phyloP scores from a whole-genome alignment of 2,113 vertebrate species.

The Platysternon megacephalum region DNA sequence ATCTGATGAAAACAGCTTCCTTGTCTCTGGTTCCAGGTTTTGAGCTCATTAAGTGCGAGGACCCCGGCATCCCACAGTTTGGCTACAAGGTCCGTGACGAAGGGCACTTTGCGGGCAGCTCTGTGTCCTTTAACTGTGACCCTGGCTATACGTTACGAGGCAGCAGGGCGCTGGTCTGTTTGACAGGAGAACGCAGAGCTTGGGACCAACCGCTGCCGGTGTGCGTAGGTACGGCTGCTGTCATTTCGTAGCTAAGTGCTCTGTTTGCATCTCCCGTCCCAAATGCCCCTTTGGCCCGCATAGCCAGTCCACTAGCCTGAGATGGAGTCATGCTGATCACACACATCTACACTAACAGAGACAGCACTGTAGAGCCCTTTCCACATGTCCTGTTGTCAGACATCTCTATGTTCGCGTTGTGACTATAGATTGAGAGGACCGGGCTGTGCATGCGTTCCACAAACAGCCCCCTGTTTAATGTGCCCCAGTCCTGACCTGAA shows the following conservation, averaged over 20 bases:
- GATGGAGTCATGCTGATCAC: fast-evolving
- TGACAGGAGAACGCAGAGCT: slow-evolving; percentile 92
- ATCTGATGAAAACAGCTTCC: background rate
- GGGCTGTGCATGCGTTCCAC: background rate
- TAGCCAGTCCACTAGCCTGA: fast-evolving
- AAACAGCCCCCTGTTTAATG: background rate
- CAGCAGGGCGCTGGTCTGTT: slow-evolving; percentile 86
- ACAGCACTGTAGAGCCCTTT: fast-evolving
- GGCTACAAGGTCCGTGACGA: slow-evolving; percentile 94
- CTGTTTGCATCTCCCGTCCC: fast-evolving
- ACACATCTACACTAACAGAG: fast-evolving
- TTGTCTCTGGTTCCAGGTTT: slow-evolving; percentile 83
- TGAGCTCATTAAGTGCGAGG: slow-evolving; percentile 95
- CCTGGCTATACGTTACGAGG: slow-evolving; percentile 93
- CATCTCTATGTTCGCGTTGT: background rate
- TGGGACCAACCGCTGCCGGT: slow-evolving; percentile 94
- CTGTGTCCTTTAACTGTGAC: slow-evolving; percentile 92
- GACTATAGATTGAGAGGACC: fast-evolving
- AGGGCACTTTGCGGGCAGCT: slow-evolving; percentile 97
- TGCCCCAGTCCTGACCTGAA: background rate
- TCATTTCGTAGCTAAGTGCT: background rate
- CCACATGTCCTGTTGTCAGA: background rate
- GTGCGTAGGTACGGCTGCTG: slow-evolving; percentile 87
- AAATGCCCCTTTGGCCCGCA: fast-evolving
- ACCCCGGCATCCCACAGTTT: slow-evolving; percentile 93